phyloP scores from a whole-genome alignment of 2,888 invertebrate species.

The Xestia ashworthii region DNA sequence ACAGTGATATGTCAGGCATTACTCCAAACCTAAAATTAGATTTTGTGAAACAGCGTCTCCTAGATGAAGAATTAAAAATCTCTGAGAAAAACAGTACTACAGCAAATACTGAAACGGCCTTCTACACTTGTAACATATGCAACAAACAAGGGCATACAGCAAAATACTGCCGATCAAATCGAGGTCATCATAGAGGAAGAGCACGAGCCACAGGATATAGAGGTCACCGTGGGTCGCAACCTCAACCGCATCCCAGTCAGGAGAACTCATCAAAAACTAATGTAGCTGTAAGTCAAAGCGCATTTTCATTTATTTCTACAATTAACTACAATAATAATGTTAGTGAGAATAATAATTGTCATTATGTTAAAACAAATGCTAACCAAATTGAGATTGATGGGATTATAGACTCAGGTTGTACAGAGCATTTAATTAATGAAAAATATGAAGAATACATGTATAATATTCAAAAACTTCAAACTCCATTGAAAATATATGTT shows the following conservation, averaged over 20 bases:
- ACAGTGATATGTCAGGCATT: conserved; percentile 13
- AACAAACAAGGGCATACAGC: conserved; percentile 1
- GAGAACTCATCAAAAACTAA: conserved; percentile 4
- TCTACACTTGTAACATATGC: neutral
- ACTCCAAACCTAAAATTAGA: conserved; percentile 12
- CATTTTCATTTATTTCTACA: conserved; percentile 1
- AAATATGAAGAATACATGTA: conserved; percentile 7
- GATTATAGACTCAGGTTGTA: neutral
- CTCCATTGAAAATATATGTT: conserved; percentile 5
- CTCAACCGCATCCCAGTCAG: conserved; percentile 8
- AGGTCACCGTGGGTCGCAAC: conserved; percentile 8
- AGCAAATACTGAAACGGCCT: neutral
- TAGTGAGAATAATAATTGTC: too few species aligned
- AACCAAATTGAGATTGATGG: too few species aligned
- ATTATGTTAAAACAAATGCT: too few species aligned
- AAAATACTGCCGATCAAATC: conserved; percentile 3
- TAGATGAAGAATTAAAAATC: conserved; percentile 9
- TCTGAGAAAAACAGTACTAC: neutral
- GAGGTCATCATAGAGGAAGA: neutral
- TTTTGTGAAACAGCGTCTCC: conserved; percentile 8
- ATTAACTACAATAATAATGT: neutral
- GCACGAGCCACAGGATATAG: conserved; percentile 5
- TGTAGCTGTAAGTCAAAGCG: conserved; percentile 5
- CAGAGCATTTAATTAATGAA: conserved; percentile 15
- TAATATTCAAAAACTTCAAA: conserved; percentile 13